Conservation (phyloP, 2,113 vertebrate genomes). For the Phocoena phocoena region DNA sequence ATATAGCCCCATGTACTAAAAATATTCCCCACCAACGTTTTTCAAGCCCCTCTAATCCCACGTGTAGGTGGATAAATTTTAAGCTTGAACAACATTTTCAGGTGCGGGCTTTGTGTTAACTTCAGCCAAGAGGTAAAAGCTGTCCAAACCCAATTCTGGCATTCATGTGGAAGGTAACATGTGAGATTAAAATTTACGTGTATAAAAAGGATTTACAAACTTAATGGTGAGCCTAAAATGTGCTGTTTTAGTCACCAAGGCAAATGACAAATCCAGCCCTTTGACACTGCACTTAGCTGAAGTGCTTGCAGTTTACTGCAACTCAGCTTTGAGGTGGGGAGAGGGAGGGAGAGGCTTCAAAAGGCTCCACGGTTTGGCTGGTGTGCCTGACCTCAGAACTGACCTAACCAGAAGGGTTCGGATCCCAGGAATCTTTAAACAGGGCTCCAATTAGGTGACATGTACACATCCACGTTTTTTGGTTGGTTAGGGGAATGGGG, state of each 20-base stretch:
- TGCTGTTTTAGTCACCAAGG: not conserved
- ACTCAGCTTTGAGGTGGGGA: not conserved
- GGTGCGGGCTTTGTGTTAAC: constrained; percentile 42
- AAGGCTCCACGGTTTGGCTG: not conserved
- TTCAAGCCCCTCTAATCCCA: constrained; percentile 60
- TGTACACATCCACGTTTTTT: not conserved
- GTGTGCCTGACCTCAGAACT: not conserved
- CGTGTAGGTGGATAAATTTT: constrained; percentile 52
- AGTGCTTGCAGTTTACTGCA: not conserved
- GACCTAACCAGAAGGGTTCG: not conserved
- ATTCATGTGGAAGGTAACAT: constrained; percentile 51
- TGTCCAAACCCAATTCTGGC: constrained; percentile 26
- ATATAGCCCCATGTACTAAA: constrained; percentile 66
- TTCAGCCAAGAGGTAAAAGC: constrained; percentile 34
- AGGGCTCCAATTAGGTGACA: not conserved
- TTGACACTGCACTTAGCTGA: not conserved
- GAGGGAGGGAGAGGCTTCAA: not conserved
- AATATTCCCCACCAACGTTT: constrained; percentile 69
- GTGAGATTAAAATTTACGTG: constrained; percentile 42
- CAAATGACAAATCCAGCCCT: constrained; percentile 22
- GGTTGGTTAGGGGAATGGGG: not conserved
- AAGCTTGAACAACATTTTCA: constrained; percentile 54
- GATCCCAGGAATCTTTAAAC: not conserved
- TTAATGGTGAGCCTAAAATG: constrained; percentile 3
- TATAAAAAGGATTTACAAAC: constrained; percentile 38